phyloP scores from a whole-genome alignment of 2,888 invertebrate species.

The Melanostoma scalare region DNA sequence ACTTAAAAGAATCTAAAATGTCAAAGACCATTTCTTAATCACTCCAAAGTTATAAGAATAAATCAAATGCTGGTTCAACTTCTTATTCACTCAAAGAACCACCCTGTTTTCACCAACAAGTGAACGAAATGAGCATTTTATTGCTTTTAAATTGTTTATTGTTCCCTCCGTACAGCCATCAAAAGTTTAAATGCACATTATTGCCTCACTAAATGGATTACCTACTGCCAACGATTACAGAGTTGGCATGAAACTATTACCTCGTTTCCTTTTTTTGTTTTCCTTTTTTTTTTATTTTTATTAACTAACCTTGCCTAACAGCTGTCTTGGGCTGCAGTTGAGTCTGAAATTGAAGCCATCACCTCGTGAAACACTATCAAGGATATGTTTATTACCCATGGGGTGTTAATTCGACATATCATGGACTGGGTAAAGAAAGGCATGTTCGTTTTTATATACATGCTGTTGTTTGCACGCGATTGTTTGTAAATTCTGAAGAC shows the following conservation, averaged over 20 bases:
- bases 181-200: conserved; percentile 58
- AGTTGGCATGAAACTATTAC: conserved; percentile 26
- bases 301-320: not conserved
- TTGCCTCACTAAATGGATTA: conserved; percentile 54
- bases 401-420: conserved; percentile 54
- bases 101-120: conserved; percentile 58
- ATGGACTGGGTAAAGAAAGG: conserved; percentile 9
- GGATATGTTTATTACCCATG: conserved; percentile 27
- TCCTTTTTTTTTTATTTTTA: not conserved
- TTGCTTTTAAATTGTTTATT: conserved; percentile 52
- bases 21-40: too few relatives aligned
- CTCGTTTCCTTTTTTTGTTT: conserved; percentile 8
- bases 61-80: too few relatives aligned
- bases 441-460: not conserved
- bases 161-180: conserved; percentile 13
- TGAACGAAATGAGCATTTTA: conserved; percentile 22
- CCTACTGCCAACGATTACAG: conserved; percentile 19
- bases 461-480: conserved; percentile 45
- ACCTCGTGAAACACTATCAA: conserved; percentile 42
- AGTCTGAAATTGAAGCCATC: conserved; percentile 22
- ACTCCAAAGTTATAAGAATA: too few relatives aligned
- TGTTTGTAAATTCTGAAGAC: not conserved
- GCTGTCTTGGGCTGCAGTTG: conserved; percentile 1
- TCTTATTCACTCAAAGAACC: not conserved
- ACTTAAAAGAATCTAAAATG: too few relatives aligned